These are phyloP conservation scores for Drosophila oshimai DNA, from an alignment of 1,140 invertebrate species.

Conservation along the genomic window DNA sequence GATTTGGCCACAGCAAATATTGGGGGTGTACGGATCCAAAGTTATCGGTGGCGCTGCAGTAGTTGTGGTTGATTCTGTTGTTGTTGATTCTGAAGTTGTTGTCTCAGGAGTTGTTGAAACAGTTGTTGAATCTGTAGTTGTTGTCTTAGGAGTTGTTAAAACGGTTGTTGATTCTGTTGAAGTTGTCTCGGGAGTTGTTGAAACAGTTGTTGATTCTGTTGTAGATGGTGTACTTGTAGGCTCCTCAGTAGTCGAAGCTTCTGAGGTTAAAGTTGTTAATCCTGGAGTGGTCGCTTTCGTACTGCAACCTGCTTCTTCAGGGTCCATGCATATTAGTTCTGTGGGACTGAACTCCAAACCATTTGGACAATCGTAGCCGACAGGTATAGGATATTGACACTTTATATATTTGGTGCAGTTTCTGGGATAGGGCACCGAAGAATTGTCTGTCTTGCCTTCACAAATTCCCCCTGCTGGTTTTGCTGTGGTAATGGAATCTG, in stretches of 20 bases:
- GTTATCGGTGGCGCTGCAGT: not conserved
- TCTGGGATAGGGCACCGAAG: slow-evolving; percentile 57
- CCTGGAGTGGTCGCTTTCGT: slow-evolving; percentile 7
- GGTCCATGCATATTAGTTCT: slow-evolving; percentile 50
- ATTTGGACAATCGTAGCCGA: slow-evolving; percentile 54
- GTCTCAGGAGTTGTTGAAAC: not conserved
- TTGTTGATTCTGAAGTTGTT: slow-evolving; percentile 2
- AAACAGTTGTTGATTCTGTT: not conserved
- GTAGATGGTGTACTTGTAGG: not conserved
- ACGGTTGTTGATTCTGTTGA: slow-evolving; percentile 9
- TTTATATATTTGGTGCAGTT: slow-evolving; percentile 66
- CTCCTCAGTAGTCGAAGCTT: not conserved
- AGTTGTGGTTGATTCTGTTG: not conserved
- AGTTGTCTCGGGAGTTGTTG: not conserved
- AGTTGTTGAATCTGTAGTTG: slow-evolving; percentile 1
- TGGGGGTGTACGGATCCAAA: slow-evolving; percentile 29
- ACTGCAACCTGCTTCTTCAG: slow-evolving; percentile 54
- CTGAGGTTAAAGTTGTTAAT: not conserved
- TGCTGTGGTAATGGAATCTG: not conserved
- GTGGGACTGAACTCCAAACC: slow-evolving; percentile 63
- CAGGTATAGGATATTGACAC: slow-evolving; percentile 57
- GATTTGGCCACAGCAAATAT: slow-evolving; percentile 17
- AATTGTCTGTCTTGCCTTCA: slow-evolving; percentile 21
- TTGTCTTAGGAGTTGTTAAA: not conserved
- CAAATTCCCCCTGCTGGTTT: slow-evolving; percentile 50